Evolutionary conservation across 2,888 invertebrate species (phyloP).

Genomic region (Ferrisia virgata): DNA sequence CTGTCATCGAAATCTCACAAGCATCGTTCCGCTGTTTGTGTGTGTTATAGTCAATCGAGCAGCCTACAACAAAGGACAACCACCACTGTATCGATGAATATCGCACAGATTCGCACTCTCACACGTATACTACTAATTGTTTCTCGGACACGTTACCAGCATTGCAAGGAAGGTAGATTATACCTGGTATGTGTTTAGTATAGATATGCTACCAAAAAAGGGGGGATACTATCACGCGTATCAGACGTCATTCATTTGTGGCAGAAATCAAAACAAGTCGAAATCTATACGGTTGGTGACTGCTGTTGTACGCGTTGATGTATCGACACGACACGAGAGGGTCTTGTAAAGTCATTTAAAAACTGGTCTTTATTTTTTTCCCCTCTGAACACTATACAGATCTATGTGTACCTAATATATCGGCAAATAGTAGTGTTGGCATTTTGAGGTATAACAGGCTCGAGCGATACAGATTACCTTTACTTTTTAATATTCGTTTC

Average conservation of each 20-base stretch:
- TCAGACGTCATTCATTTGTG: conserved; percentile 1
- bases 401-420: no score
- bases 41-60: no score
- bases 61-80: not conserved
- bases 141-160: not conserved
- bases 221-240: not conserved
- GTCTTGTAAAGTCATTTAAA: conserved; percentile 26
- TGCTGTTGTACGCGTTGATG: not conserved
- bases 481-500: no score
- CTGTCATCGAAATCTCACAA: not conserved
- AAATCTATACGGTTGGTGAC: not conserved
- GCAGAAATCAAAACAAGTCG: conserved; percentile 13
- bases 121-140: not conserved
- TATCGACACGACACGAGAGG: not conserved
- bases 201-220: not conserved
- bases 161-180: not conserved
- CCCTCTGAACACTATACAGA: no score
- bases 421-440: no score
- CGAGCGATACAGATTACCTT: no score
- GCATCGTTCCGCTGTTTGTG: not conserved
- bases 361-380: not conserved
- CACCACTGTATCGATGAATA: not conserved
- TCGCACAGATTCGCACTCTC: not conserved
- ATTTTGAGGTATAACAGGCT: not conserved
- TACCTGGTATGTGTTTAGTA: not conserved